Percentiles rank a stretch among this genome's conserved stretches.
These are phyloP conservation scores for Limanda limanda DNA, from an alignment of 2,113 vertebrate species.

Conservation along the genomic window DNA sequence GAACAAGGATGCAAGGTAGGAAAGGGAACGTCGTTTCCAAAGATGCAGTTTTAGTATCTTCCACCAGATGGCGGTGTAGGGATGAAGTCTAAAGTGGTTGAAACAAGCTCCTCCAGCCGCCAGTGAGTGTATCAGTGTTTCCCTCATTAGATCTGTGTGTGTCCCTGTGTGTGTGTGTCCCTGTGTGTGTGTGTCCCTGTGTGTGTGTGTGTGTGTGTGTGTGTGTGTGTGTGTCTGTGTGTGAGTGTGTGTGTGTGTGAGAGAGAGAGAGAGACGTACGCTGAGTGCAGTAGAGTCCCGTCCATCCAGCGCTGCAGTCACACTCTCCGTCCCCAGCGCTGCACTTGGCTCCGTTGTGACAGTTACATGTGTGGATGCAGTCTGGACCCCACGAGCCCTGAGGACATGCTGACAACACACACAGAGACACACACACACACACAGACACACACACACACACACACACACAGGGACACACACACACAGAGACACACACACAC, in stretches of 20 bases:
- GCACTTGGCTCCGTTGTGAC: conserved; percentile 92
- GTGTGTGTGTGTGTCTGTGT: neutral
- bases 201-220: conserved; percentile 22
- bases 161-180: conserved; percentile 18
- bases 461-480: conserved; percentile 3
- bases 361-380: conserved; percentile 93
- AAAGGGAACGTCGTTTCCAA: neutral
- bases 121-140: conserved; percentile 3
- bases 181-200: conserved; percentile 7
- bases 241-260: no score
- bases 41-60: conserved; percentile 7
- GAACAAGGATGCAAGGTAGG: neutral
- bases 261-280: conserved; percentile 79
- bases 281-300: conserved; percentile 92
- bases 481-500: no score
- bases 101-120: no score
- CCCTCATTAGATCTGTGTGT: neutral
- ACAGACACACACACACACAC: conserved; percentile 4
- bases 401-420: conserved; percentile 85
- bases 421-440: conserved; percentile 12
- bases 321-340: conserved; percentile 89
- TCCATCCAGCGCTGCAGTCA: conserved; percentile 90
- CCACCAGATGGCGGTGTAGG: conserved; percentile 63
- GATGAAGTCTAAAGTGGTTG: neutral
- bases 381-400: conserved; percentile 92